These are phyloP conservation scores for Corvus hawaiiensis DNA, from an alignment of 2,113 vertebrate genomes.

Conservation along the genomic window DNA sequence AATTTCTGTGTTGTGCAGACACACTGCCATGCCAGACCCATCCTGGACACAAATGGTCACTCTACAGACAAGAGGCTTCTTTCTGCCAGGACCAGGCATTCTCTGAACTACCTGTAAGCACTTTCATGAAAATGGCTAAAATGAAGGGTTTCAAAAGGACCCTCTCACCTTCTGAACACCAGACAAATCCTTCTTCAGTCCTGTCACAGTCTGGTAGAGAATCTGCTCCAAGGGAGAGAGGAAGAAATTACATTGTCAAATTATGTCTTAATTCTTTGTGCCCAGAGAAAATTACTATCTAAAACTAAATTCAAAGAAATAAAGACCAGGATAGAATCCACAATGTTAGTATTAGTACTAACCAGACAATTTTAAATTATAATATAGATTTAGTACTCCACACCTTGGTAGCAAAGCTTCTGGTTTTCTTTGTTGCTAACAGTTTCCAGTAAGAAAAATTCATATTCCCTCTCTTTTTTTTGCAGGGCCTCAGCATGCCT, in stretches of 20 bases:
- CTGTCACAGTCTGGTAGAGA: slow-evolving; percentile 92
- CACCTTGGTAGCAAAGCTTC: neutral
- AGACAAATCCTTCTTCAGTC: slow-evolving; percentile 92
- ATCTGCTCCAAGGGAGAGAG: slow-evolving; percentile 72
- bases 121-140: neutral
- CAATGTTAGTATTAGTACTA: neutral
- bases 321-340: neutral
- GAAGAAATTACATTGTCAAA: neutral
- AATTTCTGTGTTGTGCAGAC: neutral
- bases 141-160: neutral
- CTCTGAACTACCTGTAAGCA: neutral
- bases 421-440: neutral
- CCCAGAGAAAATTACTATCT: neutral
- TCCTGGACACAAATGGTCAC: neutral
- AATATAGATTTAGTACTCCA: neutral
- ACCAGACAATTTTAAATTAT: neutral
- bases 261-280: neutral
- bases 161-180: slow-evolving; percentile 87
- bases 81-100: neutral
- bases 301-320: neutral
- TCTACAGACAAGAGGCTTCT: neutral
- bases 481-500: neutral
- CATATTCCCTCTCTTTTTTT: neutral
- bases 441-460: neutral
- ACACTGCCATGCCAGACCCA: neutral